phyloP scores from a whole-genome alignment of 2,797 vertebrate genomes.

The Thunnus albacares region DNA sequence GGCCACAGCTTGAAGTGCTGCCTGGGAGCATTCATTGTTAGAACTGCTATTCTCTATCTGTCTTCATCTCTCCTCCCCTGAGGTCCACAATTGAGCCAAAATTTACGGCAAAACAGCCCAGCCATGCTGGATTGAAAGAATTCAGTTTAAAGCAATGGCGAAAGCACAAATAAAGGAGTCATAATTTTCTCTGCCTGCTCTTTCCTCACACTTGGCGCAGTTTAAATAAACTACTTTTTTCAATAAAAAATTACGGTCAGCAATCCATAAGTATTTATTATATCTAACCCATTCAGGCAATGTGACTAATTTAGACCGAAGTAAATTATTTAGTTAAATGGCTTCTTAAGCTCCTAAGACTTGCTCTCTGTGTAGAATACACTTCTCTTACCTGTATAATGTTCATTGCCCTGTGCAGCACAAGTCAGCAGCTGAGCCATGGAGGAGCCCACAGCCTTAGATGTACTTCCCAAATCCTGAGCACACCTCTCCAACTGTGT shows the following conservation, averaged over 20 bases:
- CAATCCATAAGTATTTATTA: conserved; percentile 12
- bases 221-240: conserved; percentile 9
- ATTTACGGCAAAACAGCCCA: conserved; percentile 57
- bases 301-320: conserved; percentile 6
- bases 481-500: conserved; percentile 96
- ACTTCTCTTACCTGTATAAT: conserved; percentile 93
- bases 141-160: conserved; percentile 28
- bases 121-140: conserved; percentile 32
- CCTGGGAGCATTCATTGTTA: conserved; percentile 67
- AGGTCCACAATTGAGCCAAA: conserved; percentile 61
- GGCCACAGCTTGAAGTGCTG: conserved; percentile 65
- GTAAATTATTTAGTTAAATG: not conserved
- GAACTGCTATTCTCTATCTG: conserved; percentile 70
- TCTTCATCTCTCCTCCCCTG: conserved; percentile 68
- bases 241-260: conserved; percentile 28
- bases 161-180: conserved; percentile 36
- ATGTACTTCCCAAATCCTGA: conserved; percentile 97
- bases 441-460: conserved; percentile 97
- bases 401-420: conserved; percentile 97
- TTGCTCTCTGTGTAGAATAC: not conserved
- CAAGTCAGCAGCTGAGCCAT: conserved; percentile 98
- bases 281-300: not conserved
- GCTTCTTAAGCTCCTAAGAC: not conserved
- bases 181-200: conserved; percentile 27
- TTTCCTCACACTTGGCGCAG: conserved; percentile 12